Evolutionary conservation across 2,113 vertebrate species (phyloP), one percentile per base, ranked within the genome.

Genomic region (Catharus bicknelli): DNA sequence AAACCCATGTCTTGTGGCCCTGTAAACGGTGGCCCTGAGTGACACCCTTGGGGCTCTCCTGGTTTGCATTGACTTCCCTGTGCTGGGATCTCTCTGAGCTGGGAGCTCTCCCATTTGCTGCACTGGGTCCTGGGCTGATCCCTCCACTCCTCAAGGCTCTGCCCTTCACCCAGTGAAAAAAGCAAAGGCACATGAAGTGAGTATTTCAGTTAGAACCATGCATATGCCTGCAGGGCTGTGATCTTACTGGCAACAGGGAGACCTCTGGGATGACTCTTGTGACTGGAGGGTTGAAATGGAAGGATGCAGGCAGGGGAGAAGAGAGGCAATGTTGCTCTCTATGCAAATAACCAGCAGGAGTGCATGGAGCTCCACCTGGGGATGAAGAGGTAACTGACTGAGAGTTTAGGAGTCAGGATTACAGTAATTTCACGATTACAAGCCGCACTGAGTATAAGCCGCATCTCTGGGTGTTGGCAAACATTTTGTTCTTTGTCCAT

Each of bases 41-140:
- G 51, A 50, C 43, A 58, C 13, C 26, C 36, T 42, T 51, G 36
- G 34, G 16, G 25, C 18, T 42, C 6, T 50, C 36, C 53, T 43
- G 36, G 10, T 21, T n/a, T 66, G 43, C 36, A 50, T 18, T 6
- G 25, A 25, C 23, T 18, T 47, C 50, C 23, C 8, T 66, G 10
- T 66, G 10, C 13, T 34, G 61, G 8, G 43, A 20, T 25, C 30
- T 67, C 70, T 42, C 13, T 0, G 1, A 58, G 25, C 20, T 2
- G 10, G 16, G 34, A 66, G 13, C 34, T 34, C 43, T 58, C 13
- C 16, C 2, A 3, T 85, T 75, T 58, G 38, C 61, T 50, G 36
- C 21, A 30, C 30, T 58, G 2, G 23, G 8, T 74, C 82, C 43
- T 42, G 30, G 30, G 42, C 29, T 0, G 1, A 20, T 50, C 5